Conservation (phyloP, 2,888 invertebrate genomes). For the Agrotis segetum region DNA sequence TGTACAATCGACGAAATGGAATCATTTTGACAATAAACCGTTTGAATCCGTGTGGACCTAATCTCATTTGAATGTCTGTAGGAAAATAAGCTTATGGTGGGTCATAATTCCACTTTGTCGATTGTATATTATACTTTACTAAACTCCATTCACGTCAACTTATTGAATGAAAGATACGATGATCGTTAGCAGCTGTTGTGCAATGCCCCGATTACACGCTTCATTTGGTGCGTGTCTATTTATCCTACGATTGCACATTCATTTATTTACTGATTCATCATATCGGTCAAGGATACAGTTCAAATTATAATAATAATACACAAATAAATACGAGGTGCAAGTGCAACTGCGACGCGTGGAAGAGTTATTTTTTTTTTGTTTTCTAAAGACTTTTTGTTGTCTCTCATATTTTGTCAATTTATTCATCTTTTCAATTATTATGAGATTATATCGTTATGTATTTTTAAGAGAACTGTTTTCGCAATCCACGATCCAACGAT, state of each 20-base stretch:
- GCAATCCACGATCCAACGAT: too few species aligned
- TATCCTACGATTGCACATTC: slow-evolving; percentile 25
- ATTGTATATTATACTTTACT: too few species aligned
- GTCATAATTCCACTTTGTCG: too few species aligned
- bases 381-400: background rate
- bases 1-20: too few species aligned
- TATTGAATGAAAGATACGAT: background rate
- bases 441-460: too few species aligned
- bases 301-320: slow-evolving; percentile 22
- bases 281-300: slow-evolving; percentile 35
- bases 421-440: too few species aligned
- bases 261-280: slow-evolving; percentile 37
- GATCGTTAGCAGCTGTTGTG: slow-evolving; percentile 9
- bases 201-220: slow-evolving; percentile 31
- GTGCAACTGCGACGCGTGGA: background rate
- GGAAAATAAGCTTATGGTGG: too few species aligned
- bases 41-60: too few species aligned
- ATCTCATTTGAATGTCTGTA: too few species aligned
- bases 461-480: too few species aligned
- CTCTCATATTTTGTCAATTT: too few species aligned
- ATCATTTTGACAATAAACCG: too few species aligned
- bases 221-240: slow-evolving; percentile 26
- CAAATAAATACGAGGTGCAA: background rate
- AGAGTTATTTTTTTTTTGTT: background rate
- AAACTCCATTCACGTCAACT: background rate